These are phyloP conservation scores for Macrosteles quadrilineatus DNA, from an alignment of 1,140 invertebrate genomes.

Conservation along the genomic window DNA sequence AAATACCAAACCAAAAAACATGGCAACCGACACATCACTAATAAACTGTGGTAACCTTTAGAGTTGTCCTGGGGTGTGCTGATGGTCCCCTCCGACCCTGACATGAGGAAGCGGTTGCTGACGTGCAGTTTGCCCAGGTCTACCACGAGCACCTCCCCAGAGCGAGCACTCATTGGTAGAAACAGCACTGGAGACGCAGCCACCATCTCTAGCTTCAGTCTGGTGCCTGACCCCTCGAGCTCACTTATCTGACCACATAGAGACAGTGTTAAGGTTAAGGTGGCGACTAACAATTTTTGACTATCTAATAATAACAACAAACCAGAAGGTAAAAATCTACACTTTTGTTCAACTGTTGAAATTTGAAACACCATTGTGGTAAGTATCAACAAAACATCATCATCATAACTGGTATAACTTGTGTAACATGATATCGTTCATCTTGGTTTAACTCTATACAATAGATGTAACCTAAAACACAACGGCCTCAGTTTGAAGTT, in stretches of 20 bases:
- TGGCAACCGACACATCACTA: background rate
- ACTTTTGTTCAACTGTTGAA: too few species aligned
- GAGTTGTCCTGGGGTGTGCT: constrained; percentile 48
- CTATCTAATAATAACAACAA: too few species aligned
- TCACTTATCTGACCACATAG: constrained; percentile 9
- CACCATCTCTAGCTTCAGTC: constrained; percentile 68
- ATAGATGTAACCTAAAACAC: too few species aligned
- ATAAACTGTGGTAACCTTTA: constrained; percentile 35
- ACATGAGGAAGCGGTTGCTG: constrained; percentile 70
- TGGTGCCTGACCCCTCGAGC: constrained; percentile 35
- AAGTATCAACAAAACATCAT: too few species aligned
- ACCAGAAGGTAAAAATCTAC: too few species aligned
- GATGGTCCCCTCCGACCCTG: constrained; percentile 59
- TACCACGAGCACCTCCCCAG: constrained; percentile 73
- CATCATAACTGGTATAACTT: too few species aligned
- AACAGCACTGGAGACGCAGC: constrained; percentile 84
- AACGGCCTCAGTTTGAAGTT: too few species aligned
- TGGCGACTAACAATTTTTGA: too few species aligned
- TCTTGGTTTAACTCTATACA: too few species aligned
- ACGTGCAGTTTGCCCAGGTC: constrained; percentile 81
- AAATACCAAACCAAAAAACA: background rate
- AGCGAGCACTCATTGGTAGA: constrained; percentile 81
- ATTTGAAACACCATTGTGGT: too few species aligned
- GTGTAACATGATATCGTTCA: too few species aligned
- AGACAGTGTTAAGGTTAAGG: too few species aligned